phyloP scores from a whole-genome alignment of 64 coral and sea anemone genomes.

The Pocillopora damicornis region DNA sequence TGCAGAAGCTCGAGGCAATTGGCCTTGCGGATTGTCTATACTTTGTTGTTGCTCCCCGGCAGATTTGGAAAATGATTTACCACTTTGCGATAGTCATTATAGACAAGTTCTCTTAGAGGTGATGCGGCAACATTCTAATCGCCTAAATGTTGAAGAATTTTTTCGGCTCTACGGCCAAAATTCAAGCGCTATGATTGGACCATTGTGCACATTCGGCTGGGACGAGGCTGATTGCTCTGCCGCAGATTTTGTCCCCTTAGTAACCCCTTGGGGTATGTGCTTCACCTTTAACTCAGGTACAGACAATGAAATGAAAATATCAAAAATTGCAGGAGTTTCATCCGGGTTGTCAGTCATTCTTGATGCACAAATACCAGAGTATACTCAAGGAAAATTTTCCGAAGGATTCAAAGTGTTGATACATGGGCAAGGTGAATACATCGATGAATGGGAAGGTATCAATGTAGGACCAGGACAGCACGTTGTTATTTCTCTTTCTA shows the following conservation, averaged over 20 bases:
- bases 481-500: constrained; percentile 12
- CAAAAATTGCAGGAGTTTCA: constrained; percentile 22
- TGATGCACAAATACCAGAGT: constrained; percentile 18
- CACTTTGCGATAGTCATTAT: constrained; percentile 40
- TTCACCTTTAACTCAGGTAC: constrained; percentile 63
- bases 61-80: neutral
- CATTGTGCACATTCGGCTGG: constrained; percentile 14
- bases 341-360: constrained; percentile 31
- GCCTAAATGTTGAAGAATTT: constrained; percentile 12
- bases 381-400: constrained; percentile 34
- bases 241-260: constrained; percentile 30
- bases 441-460: constrained; percentile 67
- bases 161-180: constrained; percentile 15
- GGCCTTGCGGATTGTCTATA: constrained; percentile 9
- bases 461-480: constrained; percentile 51
- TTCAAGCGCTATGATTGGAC: neutral
- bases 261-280: constrained; percentile 53
- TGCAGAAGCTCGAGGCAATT: neutral
- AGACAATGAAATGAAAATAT: constrained; percentile 7
- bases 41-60: neutral
- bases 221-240: neutral
- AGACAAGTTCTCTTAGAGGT: constrained; percentile 28
- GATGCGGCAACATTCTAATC: neutral
- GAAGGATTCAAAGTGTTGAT: constrained; percentile 45
- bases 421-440: constrained; percentile 52